Conservation (phyloP, 2,113 vertebrate species). For the Hippopotamus amphibius region DNA sequence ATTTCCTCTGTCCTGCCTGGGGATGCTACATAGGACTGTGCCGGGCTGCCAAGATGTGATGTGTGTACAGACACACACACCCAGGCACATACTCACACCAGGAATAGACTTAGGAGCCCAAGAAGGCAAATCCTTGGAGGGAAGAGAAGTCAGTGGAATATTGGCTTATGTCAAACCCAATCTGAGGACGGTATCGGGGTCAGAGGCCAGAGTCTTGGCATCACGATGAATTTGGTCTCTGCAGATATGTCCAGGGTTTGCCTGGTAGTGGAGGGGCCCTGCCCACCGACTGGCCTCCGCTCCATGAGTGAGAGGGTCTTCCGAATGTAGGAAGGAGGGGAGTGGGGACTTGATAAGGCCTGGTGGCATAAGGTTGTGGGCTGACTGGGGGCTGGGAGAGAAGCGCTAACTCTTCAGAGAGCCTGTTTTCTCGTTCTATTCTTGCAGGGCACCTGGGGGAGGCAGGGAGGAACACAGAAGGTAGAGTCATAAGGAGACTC, state of each 20-base stretch:
- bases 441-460: neutral
- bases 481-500: slow-evolving; percentile 51
- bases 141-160: neutral
- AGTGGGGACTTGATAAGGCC: neutral
- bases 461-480: slow-evolving; percentile 45
- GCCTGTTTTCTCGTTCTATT: neutral
- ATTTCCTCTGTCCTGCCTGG: slow-evolving; percentile 38
- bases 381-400: neutral
- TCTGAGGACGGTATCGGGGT: neutral
- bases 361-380: neutral
- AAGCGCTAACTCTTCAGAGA: neutral
- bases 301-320: neutral
- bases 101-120: neutral
- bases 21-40: neutral
- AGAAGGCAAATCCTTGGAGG: neutral
- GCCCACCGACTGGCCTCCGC: neutral
- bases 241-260: neutral
- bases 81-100: too few species aligned
- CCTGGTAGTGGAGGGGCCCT: neutral
- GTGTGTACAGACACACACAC: accelerated
- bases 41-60: neutral
- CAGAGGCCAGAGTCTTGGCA: neutral
- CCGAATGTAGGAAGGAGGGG: neutral
- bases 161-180: neutral
- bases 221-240: neutral